Conservation (phyloP, 2,888 invertebrate species). For the Abscondita cerata region DNA sequence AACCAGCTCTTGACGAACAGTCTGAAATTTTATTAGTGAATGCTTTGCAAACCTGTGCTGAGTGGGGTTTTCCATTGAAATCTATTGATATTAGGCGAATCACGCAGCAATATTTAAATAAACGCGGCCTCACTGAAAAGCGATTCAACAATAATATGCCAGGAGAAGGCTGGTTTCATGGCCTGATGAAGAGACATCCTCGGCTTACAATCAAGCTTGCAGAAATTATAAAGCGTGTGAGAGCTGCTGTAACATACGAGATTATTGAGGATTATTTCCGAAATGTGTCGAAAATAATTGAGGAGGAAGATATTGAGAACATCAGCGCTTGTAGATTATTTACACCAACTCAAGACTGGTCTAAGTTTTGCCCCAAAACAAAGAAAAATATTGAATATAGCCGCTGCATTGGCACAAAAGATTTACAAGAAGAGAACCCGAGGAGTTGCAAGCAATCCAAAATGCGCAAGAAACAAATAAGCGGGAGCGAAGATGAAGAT, state of each 20-base stretch:
- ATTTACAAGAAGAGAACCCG: slow-evolving; percentile 38
- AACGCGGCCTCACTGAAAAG: too few relatives aligned
- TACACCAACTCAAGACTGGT: slow-evolving; percentile 31
- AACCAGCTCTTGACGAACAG: neutral
- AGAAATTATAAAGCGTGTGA: slow-evolving; percentile 16
- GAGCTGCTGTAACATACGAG: slow-evolving; percentile 16
- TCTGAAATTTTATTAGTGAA: neutral
- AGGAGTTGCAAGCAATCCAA: slow-evolving; percentile 21
- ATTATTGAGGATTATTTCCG: slow-evolving; percentile 17
- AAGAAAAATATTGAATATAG: slow-evolving; percentile 40
- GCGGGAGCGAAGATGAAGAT: slow-evolving; percentile 19
- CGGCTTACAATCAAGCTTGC: slow-evolving; percentile 14
- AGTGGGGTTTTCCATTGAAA: too few relatives aligned
- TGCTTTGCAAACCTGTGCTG: too few relatives aligned
- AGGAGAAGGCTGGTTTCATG: slow-evolving; percentile 15
- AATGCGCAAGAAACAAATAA: slow-evolving; percentile 25
- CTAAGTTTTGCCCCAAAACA: slow-evolving; percentile 34
- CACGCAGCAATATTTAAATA: too few relatives aligned
- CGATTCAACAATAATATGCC: too few relatives aligned
- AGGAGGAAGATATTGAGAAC: slow-evolving; percentile 8
- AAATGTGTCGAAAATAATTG: slow-evolving; percentile 11
- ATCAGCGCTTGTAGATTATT: slow-evolving; percentile 29
- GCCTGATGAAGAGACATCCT: slow-evolving; percentile 17
- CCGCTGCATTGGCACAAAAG: slow-evolving; percentile 38
- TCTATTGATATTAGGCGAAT: slow-evolving; percentile 6